These are phyloP conservation scores for Cheilosia scutellata DNA, from an alignment of 2,888 invertebrate species.

Conservation along the genomic window DNA sequence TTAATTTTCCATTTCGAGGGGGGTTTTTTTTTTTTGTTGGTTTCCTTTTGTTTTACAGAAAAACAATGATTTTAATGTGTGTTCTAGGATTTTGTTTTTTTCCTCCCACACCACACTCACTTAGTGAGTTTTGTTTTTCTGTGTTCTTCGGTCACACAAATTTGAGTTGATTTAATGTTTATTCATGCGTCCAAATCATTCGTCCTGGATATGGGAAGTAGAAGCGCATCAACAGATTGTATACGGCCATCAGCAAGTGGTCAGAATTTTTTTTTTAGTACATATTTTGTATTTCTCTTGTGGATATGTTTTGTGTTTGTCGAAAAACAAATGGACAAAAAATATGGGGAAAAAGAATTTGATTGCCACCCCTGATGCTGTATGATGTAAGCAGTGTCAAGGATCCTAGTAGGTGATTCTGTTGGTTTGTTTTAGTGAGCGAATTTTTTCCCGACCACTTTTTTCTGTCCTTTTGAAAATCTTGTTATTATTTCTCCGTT, in stretches of 20 bases:
- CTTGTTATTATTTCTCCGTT: conserved; percentile 65
- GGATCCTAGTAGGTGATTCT: conserved; percentile 41
- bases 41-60: conserved; percentile 43
- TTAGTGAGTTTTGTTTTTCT: conserved; percentile 20
- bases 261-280: conserved; percentile 32
- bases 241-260: conserved; percentile 66
- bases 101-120: not conserved
- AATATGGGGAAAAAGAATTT: conserved; percentile 18
- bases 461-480: conserved; percentile 41
- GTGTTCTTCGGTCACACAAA: conserved; percentile 60
- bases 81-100: conserved; percentile 38
- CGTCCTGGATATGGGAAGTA: conserved; percentile 29
- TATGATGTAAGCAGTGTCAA: conserved; percentile 41
- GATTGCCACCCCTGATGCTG: conserved; percentile 63
- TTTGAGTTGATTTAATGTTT: conserved; percentile 77
- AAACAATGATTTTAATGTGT: conserved; percentile 66
- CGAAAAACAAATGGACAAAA: conserved; percentile 19
- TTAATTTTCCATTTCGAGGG: conserved; percentile 66
- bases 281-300: conserved; percentile 29
- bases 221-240: conserved; percentile 63
- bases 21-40: conserved; percentile 8
- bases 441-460: conserved; percentile 21
- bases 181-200: conserved; percentile 75
- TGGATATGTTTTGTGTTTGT: conserved; percentile 47
- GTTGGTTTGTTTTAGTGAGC: conserved; percentile 36